These are phyloP conservation scores for Cheilinus undulatus DNA, from an alignment of 2,113 vertebrate genomes.

Conservation along the genomic window DNA sequence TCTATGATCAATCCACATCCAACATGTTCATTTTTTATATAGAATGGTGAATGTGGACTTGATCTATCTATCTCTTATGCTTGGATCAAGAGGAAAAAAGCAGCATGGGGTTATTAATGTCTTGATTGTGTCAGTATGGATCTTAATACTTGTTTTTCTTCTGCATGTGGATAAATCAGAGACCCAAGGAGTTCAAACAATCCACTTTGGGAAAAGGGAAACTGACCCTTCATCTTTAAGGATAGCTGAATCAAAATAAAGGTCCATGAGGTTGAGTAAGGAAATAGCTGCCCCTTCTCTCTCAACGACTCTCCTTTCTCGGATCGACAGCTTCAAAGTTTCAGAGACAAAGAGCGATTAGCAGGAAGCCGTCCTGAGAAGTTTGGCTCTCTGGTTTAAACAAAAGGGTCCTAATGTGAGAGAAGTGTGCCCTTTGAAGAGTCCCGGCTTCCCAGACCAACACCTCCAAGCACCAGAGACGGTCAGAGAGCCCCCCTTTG, in stretches of 20 bases:
- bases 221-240: too few species aligned
- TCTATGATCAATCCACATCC: not conserved
- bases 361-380: constrained; percentile 27
- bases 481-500: not conserved
- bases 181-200: too few species aligned
- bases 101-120: too few species aligned
- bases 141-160: too few species aligned
- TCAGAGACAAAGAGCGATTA: not conserved
- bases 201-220: too few species aligned
- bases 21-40: not conserved
- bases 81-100: too few species aligned
- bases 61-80: too few species aligned
- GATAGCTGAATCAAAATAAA: too few species aligned
- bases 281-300: too few species aligned
- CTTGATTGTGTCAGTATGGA: too few species aligned
- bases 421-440: constrained; percentile 71
- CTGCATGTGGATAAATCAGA: too few species aligned
- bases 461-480: constrained; percentile 26
- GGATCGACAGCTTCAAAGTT: constrained; percentile 23
- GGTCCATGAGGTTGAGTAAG: not conserved
- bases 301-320: constrained; percentile 1
- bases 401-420: constrained; percentile 44
- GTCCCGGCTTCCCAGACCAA: constrained; percentile 11
- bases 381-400: constrained; percentile 3
- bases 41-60: not conserved